Evolutionary conservation across 2,113 vertebrate genomes (phyloP).

Genomic region (Scomber japonicus): DNA sequence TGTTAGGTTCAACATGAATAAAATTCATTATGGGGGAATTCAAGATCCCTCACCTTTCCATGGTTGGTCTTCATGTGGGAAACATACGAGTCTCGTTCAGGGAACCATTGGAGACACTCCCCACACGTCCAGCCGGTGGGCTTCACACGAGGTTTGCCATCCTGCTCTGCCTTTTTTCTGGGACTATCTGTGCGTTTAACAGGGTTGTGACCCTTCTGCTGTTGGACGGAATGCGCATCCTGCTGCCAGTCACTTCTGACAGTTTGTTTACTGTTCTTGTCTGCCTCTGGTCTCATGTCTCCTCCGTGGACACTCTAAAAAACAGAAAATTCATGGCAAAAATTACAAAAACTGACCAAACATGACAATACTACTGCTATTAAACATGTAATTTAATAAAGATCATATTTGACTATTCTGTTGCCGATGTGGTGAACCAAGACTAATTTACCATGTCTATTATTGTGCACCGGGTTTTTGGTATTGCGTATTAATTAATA

Average conservation of each 20-base stretch:
- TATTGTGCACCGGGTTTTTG: background rate
- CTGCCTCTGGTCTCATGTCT: slow-evolving; percentile 83
- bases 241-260: slow-evolving; percentile 69
- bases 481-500: background rate
- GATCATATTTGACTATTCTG: background rate
- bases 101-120: slow-evolving; percentile 92
- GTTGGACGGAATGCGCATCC: slow-evolving; percentile 56
- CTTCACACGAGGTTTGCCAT: slow-evolving; percentile 81
- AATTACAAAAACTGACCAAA: background rate
- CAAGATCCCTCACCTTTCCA: slow-evolving; percentile 86
- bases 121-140: slow-evolving; percentile 92
- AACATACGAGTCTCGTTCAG: slow-evolving; percentile 92
- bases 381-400: too few species aligned
- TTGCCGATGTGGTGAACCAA: background rate
- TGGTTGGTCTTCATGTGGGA: slow-evolving; percentile 94
- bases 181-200: slow-evolving; percentile 54
- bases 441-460: background rate
- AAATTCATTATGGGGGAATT: background rate
- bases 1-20: background rate
- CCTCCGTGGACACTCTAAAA: slow-evolving; percentile 88
- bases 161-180: slow-evolving; percentile 75
- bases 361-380: too few species aligned
- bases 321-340: slow-evolving; percentile 19
- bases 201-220: slow-evolving; percentile 61
- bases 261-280: slow-evolving; percentile 78